phyloP scores from a whole-genome alignment of 1,140 invertebrate species.

The Steinernema khuongi region DNA sequence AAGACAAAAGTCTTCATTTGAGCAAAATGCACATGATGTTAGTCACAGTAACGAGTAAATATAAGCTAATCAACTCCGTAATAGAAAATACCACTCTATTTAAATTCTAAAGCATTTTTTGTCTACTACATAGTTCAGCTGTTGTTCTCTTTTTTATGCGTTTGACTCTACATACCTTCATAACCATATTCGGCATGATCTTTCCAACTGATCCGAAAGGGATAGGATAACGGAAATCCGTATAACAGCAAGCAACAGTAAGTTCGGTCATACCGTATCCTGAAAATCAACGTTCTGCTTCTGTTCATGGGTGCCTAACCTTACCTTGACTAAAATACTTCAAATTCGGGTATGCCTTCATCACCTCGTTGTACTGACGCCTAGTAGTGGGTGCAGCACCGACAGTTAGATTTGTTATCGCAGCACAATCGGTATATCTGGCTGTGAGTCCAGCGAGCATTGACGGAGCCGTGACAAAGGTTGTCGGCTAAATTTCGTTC shows the following conservation, averaged over 20 bases:
- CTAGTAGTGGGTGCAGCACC: not conserved
- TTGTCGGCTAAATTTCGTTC: not conserved
- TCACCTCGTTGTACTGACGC: not conserved
- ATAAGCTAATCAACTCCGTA: too few relatives aligned
- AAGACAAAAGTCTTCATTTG: too few relatives aligned
- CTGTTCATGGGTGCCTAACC: not conserved
- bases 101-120: too few relatives aligned
- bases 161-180: not conserved
- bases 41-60: too few relatives aligned
- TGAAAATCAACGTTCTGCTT: not conserved
- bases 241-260: not conserved
- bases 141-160: not conserved
- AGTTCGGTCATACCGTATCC: not conserved
- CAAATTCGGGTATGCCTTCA: not conserved
- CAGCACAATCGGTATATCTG: not conserved
- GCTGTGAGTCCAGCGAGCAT: not conserved
- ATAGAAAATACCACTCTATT: too few relatives aligned
- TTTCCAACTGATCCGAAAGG: not conserved
- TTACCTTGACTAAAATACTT: slow-evolving; percentile 3
- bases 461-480: not conserved
- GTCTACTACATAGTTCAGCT: too few relatives aligned
- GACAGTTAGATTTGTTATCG: not conserved
- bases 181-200: not conserved
- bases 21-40: too few relatives aligned
- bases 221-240: not conserved